These are phyloP conservation scores for Paedocypris sp. DNA, from an alignment of 2,113 vertebrate species.

Conservation along the genomic window DNA sequence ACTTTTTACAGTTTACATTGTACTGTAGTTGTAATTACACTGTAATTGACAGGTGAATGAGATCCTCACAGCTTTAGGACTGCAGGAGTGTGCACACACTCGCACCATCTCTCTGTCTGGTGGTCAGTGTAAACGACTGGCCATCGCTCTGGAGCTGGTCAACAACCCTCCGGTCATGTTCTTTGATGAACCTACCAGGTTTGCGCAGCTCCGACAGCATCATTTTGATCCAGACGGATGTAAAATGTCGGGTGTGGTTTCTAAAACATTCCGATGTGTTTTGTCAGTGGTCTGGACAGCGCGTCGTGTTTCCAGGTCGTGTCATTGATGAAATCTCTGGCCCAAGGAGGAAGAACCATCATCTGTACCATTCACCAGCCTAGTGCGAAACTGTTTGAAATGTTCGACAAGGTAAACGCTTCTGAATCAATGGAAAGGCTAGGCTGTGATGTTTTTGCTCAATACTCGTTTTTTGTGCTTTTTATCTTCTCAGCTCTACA, in stretches of 20 bases:
- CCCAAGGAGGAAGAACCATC: constrained; percentile 89
- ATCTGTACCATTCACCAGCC: constrained; percentile 99
- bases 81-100: constrained; percentile 83
- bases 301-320: constrained; percentile 95
- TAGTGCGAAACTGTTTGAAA: constrained; percentile 96
- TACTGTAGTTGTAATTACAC: too few relatives aligned
- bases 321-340: constrained; percentile 89
- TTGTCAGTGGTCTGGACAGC: constrained; percentile 84
- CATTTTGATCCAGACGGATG: too few relatives aligned
- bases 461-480: neutral
- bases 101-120: constrained; percentile 82
- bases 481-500: constrained; percentile 73
- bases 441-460: neutral
- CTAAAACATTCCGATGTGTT: neutral
- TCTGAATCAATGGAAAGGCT: neutral
- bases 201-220: neutral
- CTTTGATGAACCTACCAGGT: constrained; percentile 98
- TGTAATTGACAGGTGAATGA: constrained; percentile 74
- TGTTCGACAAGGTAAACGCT: constrained; percentile 92
- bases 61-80: constrained; percentile 89
- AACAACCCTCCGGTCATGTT: constrained; percentile 98
- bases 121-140: constrained; percentile 89
- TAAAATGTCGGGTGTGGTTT: too few relatives aligned
- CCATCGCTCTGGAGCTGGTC: constrained; percentile 92
- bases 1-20: too few relatives aligned